Evolutionary conservation across 1,140 invertebrate genomes (phyloP).

Genomic region (Argopecten irradians): DNA sequence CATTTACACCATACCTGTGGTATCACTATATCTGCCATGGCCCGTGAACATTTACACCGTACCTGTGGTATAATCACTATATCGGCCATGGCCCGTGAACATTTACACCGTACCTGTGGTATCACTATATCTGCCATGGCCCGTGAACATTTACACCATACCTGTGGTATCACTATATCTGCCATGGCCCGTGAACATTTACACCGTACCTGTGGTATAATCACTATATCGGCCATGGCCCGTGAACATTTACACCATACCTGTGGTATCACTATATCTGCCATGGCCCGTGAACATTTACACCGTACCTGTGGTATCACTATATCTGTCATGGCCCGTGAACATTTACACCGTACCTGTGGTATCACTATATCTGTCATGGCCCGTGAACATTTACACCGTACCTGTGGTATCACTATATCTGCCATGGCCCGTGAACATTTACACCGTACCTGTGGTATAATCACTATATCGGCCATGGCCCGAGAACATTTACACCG

Average conservation of each 20-base stretch:
- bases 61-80: background rate
- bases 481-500: too few species aligned
- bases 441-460: conserved; percentile 90
- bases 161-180: background rate
- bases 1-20: conserved; percentile 91
- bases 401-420: too few species aligned
- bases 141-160: background rate
- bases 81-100: too few species aligned
- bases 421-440: too few species aligned
- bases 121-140: conserved; percentile 5
- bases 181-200: too few species aligned
- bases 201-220: conserved; percentile 97
- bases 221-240: conserved; percentile 97
- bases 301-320: too few species aligned
- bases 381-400: too few species aligned
- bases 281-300: too few species aligned
- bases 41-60: too few species aligned
- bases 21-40: conserved; percentile 98
- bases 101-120: background rate
- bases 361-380: too few species aligned
- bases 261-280: background rate
- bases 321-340: too few species aligned
- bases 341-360: too few species aligned
- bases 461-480: conserved; percentile 98
- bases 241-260: conserved; percentile 93